Base-by-base conservation (phyloP, 1,140 invertebrate species). In the Akabosia matsudoensis region DNA sequence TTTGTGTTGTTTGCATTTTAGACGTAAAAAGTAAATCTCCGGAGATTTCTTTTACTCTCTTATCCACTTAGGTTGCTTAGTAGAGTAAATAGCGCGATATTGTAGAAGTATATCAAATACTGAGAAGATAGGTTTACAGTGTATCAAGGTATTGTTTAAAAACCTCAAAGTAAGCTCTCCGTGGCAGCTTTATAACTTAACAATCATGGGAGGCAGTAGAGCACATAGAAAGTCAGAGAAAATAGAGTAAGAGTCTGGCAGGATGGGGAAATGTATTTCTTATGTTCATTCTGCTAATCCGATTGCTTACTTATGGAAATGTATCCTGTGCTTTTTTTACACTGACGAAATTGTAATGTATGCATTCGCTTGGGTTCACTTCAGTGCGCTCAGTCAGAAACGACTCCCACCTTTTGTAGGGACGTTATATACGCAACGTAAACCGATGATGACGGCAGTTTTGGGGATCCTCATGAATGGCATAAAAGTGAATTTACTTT, bases 231-330 rank as follows among this genome's bases (percentile, higher is more conserved):
- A 56, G 54, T 24, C 10, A 56, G 54, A 56, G 3, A 56, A 56
- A 56, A 56, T n/a, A 56, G 10, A 3, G 3, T 3, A 56, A 56
- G 54, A 56, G 54, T 13, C 54, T 13, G 22, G 24, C 10, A 56
- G 54, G 22, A 56, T 4, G 54, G 10, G 24, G 10, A 22, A 56
- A 56, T 56, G 54, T 56, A 22, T 56, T 56, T 56, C 54, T 56
- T 56, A 24, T 67, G 61, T 28, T 31, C 61, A 67, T 67, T 67
- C 31, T 67, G 31, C n/a, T 67, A 67, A 67, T 67, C 61, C 26
- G 61, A 67, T 67, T 67, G 61, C 61, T 67, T 67, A 7, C 61
- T 31, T 67, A 67, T 67, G 61, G 61, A 30, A 67, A 67, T 67
- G 61, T 67, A 67, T 67, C 61, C 61, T 30, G 26, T 67, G n/a